phyloP scores from a whole-genome alignment of 2,113 vertebrate species.

The Notechis scutatus region DNA sequence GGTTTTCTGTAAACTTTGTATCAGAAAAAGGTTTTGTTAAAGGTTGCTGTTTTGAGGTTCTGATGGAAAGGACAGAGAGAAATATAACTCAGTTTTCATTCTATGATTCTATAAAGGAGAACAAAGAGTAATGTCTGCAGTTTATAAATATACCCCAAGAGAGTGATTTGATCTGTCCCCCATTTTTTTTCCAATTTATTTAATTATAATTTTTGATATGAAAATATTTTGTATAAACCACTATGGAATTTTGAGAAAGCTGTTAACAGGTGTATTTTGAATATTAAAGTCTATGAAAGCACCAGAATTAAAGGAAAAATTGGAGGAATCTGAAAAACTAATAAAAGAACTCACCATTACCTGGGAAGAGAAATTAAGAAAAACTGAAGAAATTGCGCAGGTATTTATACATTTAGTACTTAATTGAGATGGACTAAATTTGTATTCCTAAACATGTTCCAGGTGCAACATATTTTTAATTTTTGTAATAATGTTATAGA shows the following conservation, averaged over 20 bases:
- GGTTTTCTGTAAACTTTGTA: neutral
- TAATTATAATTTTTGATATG: neutral
- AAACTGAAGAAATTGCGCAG: constrained; percentile 97
- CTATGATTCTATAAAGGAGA: neutral
- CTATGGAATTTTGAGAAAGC: constrained; percentile 17
- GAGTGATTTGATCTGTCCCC: neutral
- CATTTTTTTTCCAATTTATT: neutral
- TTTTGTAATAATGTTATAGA: neutral
- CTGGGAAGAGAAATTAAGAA: constrained; percentile 97
- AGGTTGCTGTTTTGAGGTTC: neutral
- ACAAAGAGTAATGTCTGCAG: neutral
- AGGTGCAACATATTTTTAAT: neutral
- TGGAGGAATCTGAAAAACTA: constrained; percentile 96
- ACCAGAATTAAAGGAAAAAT: constrained; percentile 94
- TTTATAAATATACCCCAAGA: neutral
- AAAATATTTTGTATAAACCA: neutral
- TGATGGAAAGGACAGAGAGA: neutral
- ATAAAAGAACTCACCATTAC: constrained; percentile 95
- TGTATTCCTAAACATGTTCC: neutral
- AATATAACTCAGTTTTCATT: neutral
- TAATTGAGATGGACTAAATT: neutral
- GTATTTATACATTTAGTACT: constrained; percentile 62
- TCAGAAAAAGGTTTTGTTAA: neutral
- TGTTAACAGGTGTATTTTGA: constrained; percentile 36
- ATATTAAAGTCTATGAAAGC: constrained; percentile 88